Percentiles rank a stretch among this genome's conserved stretches.
Conservation (phyloP, 2,888 invertebrate species). For the Itoplectis maculator region DNA sequence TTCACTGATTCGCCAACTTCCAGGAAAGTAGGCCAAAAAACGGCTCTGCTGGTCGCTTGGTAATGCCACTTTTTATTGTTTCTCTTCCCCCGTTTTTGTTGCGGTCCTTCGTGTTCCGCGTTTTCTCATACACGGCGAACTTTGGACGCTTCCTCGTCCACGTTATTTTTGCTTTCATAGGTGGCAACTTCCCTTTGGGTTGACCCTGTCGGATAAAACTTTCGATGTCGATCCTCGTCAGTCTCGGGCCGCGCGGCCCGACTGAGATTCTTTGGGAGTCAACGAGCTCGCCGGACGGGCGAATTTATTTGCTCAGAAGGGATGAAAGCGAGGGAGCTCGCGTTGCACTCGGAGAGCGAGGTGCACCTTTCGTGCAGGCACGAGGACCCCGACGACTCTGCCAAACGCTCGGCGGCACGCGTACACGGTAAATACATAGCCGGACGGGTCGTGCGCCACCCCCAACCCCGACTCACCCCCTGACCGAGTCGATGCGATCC, state of each 20-base stretch:
- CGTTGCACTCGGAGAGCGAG: constrained; percentile 10
- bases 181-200: constrained; percentile 33
- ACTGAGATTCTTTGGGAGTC: constrained; percentile 36
- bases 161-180: no score
- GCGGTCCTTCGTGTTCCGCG: background rate
- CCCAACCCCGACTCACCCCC: no score
- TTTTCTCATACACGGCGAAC: no score
- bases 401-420: constrained; percentile 29
- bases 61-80: constrained; percentile 16
- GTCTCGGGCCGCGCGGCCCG: constrained; percentile 1
- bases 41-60: background rate
- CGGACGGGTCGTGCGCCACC: constrained; percentile 14
- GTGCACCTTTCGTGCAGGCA: constrained; percentile 25
- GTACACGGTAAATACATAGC: constrained; percentile 21
- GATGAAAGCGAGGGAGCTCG: background rate
- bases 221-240: constrained; percentile 43
- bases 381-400: constrained; percentile 29
- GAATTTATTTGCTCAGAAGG: constrained; percentile 40
- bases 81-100: constrained; percentile 1
- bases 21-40: constrained; percentile 36
- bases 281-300: constrained; percentile 18
- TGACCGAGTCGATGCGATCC: constrained; percentile 21
- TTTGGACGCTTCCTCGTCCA: no score
- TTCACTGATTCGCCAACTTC: constrained; percentile 22
- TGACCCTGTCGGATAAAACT: constrained; percentile 48